phyloP scores from a whole-genome alignment of 2,888 invertebrate species.

The Cantharis lateralis region DNA sequence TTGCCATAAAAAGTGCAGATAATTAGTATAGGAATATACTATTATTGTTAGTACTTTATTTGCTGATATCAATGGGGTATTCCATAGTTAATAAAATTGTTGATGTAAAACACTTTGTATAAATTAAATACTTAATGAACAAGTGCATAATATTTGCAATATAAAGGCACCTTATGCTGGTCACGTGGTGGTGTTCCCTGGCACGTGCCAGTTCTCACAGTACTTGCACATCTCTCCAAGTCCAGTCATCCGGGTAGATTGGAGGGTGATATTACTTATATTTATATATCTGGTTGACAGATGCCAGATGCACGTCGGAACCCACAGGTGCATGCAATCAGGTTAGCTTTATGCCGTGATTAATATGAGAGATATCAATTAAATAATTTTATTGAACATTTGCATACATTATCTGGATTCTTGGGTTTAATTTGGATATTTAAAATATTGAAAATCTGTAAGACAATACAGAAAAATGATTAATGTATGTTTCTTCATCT shows the following conservation, averaged over 20 bases:
- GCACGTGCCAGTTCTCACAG: slow-evolving; percentile 54
- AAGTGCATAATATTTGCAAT: slow-evolving; percentile 17
- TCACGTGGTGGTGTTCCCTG: slow-evolving; percentile 54
- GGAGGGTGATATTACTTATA: slow-evolving; percentile 46
- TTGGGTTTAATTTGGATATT: not conserved
- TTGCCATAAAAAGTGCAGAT: not conserved
- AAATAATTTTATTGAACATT: slow-evolving; percentile 16
- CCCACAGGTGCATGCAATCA: slow-evolving; percentile 38
- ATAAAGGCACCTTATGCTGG: slow-evolving; percentile 40
- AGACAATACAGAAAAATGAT: not conserved
- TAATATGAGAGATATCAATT: slow-evolving; percentile 30
- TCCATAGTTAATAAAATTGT: not conserved
- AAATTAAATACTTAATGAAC: not conserved
- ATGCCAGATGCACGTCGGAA: slow-evolving; percentile 42
- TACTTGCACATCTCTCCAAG: slow-evolving; percentile 44
- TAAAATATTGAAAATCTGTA: not conserved
- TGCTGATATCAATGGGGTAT: not conserved
- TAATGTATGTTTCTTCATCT: too few species aligned
- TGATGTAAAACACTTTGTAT: not conserved
- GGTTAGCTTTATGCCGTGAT: slow-evolving; percentile 30
- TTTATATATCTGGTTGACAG: slow-evolving; percentile 44
- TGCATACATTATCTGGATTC: not conserved
- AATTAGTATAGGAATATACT: not conserved
- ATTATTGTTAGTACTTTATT: not conserved
- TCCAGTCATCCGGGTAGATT: slow-evolving; percentile 46